Evolutionary conservation across 2,797 vertebrate genomes (phyloP).

Genomic region (Geranospiza caerulescens): DNA sequence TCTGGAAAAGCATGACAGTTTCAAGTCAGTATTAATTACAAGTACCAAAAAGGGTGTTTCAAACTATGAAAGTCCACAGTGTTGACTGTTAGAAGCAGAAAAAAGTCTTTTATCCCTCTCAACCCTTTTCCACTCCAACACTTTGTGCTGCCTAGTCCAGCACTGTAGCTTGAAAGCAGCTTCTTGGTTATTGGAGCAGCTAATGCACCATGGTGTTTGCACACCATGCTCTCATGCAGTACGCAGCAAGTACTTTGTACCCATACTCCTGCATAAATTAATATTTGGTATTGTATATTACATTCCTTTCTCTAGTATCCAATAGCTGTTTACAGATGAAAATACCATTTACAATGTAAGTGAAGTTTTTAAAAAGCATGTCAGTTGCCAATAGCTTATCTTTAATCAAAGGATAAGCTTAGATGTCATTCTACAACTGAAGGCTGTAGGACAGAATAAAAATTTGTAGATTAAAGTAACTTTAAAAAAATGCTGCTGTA

Average conservation of each 20-base stretch:
- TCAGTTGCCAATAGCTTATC: background rate
- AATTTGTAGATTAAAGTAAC: background rate
- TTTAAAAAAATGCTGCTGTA: background rate
- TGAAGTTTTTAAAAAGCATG: background rate
- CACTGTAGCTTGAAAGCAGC: background rate
- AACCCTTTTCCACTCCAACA: background rate
- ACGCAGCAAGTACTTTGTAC: background rate
- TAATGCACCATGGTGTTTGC: rapidly evolving
- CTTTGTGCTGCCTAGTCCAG: background rate
- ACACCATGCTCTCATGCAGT: rapidly evolving
- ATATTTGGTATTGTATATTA: background rate
- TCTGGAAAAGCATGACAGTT: background rate
- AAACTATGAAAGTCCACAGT: background rate
- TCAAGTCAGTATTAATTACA: background rate
- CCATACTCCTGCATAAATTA: background rate
- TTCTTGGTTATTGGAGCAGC: background rate
- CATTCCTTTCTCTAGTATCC: background rate
- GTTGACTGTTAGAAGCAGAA: background rate
- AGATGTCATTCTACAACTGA: background rate
- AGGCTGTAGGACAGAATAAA: background rate
- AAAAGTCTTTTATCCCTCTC: background rate
- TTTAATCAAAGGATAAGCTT: background rate
- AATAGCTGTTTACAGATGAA: background rate
- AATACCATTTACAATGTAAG: background rate
- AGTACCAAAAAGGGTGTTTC: background rate